Evolutionary conservation across 2,888 invertebrate genomes (phyloP).

Genomic region (Trilocha varians): DNA sequence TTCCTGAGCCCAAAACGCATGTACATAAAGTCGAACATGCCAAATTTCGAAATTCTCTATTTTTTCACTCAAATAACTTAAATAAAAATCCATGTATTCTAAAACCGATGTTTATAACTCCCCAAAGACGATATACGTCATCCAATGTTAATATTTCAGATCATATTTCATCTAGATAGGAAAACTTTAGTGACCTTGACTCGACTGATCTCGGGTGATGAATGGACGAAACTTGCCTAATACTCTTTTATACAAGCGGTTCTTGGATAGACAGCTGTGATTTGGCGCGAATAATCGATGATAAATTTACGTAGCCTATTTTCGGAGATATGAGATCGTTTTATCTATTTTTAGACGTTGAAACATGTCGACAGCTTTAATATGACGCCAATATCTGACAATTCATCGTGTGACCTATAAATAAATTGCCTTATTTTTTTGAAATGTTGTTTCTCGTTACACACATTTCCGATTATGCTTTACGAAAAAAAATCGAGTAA

Average conservation of each 20-base stretch:
- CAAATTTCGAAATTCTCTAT: no score
- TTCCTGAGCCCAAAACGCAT: no score
- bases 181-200: conserved; percentile 15
- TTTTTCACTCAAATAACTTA: no score
- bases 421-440: no score
- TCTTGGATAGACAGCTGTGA: not conserved
- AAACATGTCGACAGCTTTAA: no score
- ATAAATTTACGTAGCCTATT: not conserved
- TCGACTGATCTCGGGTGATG: conserved; percentile 10
- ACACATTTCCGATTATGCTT: no score
- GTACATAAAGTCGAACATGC: no score
- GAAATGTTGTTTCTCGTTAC: no score
- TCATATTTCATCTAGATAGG: conserved; percentile 18
- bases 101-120: not conserved
- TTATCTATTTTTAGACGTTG: no score
- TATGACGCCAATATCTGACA: no score
- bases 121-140: conserved; percentile 3
- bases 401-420: no score
- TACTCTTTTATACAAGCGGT: not conserved
- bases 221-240: conserved; percentile 6
- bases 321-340: not conserved
- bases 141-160: conserved; percentile 20
- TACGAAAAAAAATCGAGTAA: no score
- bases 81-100: not conserved
- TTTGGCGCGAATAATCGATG: not conserved